These are phyloP conservation scores for Periplaneta americana DNA, from an alignment of 1,140 invertebrate species.

Conservation along the genomic window DNA sequence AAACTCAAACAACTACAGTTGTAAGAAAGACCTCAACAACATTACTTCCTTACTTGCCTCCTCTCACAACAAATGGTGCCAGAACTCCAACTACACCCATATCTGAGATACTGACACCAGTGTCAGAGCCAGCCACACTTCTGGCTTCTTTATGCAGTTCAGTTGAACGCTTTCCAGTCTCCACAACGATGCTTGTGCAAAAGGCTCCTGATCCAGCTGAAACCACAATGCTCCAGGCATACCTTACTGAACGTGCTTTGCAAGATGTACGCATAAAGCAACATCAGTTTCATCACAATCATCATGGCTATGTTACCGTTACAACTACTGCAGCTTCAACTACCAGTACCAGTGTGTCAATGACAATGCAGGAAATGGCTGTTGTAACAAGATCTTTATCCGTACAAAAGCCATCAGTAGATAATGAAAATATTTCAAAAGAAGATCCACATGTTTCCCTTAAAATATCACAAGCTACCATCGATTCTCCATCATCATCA, in stretches of 20 bases:
- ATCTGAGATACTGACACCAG: conserved; percentile 50
- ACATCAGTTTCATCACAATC: conserved; percentile 25
- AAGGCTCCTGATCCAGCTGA: conserved; percentile 15
- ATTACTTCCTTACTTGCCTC: not conserved
- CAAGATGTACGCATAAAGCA: conserved; percentile 70
- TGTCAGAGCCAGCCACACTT: conserved; percentile 50
- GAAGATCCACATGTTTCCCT: not conserved
- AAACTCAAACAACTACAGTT: not conserved
- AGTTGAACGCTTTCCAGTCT: conserved; percentile 43
- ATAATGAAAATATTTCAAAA: not conserved
- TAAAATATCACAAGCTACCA: not conserved
- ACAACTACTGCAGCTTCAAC: not conserved
- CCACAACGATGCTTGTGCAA: conserved; percentile 21
- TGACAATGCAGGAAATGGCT: not conserved
- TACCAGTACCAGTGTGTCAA: not conserved
- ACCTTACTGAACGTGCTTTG: conserved; percentile 68
- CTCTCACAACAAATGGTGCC: not conserved
- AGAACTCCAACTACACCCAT: not conserved
- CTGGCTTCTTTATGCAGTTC: conserved; percentile 53
- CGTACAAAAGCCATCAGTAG: not conserved
- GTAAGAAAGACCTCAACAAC: not conserved
- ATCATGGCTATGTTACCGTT: not conserved
- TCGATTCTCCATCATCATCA: too few relatives aligned
- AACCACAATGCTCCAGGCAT: conserved; percentile 43
- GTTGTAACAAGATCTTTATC: not conserved